Base-by-base conservation (phyloP, 2,888 invertebrate species). In the Trileptium ribeirensis region DNA sequence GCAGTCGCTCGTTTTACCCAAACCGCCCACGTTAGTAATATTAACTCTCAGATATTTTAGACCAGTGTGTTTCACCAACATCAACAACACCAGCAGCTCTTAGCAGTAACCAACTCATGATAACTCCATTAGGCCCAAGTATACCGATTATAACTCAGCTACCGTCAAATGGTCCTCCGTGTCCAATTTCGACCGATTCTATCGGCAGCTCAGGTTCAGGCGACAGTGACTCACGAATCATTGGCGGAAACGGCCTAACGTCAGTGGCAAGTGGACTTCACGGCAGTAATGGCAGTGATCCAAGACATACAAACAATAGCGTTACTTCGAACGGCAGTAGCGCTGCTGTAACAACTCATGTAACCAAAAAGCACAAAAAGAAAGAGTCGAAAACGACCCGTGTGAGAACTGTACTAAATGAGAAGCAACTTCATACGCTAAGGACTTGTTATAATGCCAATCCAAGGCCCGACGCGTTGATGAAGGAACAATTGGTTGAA, bases 401-500 rank as follows among this genome's bases (percentile, higher is more conserved):
- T 86, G 97, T 99, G 81, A 92, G 99, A 84, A 99, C 99, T 0
- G 99, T 99, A 64, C 92, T 99, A 83, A 99, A 97, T 90, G 99
- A 99, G 90, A 97, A 97, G 89, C 99, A 99, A 89, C 91, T 99
- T 86, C 96, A 97, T 90, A 99, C 97, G 3, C 91, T 99, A 86
- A 92, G 97, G 91, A 97, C 96, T 83, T 98, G 97, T 90, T 99
- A 99, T 91, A 94, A 94, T 82, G 96, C 96, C 81, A 99, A 99
- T 91, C 97, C 98, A 82, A 92, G 99, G 79, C 99, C 99, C 67
- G 99, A 99, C 90, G 98, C 99, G 67, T 92, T 98, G 83, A 96
- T 97, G 95, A 99, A 99, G 91, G 99, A 99, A 90, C 97, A 98
- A 89, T 92, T 99, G 83, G 97, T 97, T 67, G 98, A 99, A 91